A percentile compares a stretch with the other conserved stretches of the same genome.
phyloP scores from a whole-genome alignment of 2,113 vertebrate species.

The Campylorhamphus procurvoides region DNA sequence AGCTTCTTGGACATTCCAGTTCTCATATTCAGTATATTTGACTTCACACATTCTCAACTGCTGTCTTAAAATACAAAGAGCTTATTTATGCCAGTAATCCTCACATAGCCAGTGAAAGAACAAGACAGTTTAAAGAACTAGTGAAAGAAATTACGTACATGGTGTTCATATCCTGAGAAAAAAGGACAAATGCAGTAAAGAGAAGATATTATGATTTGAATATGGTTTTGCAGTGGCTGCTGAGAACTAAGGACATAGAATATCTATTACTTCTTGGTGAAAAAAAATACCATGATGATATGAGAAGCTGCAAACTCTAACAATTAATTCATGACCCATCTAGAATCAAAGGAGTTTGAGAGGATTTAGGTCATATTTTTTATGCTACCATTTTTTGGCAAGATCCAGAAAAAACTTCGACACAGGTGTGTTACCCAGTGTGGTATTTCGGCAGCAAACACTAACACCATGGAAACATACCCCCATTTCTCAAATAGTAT shows the following conservation, averaged over 20 bases:
- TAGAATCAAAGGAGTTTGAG: not conserved
- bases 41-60: not conserved
- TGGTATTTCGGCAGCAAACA: not conserved
- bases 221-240: not conserved
- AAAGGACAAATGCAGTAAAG: not conserved
- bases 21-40: not conserved
- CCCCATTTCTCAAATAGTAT: not conserved
- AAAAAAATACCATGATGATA: not conserved
- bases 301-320: not conserved
- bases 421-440: not conserved
- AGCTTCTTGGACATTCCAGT: not conserved
- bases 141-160: not conserved
- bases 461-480: not conserved
- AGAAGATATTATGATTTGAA: not conserved
- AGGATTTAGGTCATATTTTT: not conserved
- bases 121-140: not conserved
- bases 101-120: not conserved
- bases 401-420: not conserved
- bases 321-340: not conserved
- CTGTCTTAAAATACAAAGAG: not conserved
- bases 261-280: not conserved
- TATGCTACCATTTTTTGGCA: not conserved
- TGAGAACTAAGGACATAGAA: not conserved
- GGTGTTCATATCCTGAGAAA: not conserved
- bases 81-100: not conserved